Evolutionary conservation across 2,113 vertebrate species (phyloP), one percentile per base, ranked within the genome.

Genomic region (Dicrurus megarhynchus): DNA sequence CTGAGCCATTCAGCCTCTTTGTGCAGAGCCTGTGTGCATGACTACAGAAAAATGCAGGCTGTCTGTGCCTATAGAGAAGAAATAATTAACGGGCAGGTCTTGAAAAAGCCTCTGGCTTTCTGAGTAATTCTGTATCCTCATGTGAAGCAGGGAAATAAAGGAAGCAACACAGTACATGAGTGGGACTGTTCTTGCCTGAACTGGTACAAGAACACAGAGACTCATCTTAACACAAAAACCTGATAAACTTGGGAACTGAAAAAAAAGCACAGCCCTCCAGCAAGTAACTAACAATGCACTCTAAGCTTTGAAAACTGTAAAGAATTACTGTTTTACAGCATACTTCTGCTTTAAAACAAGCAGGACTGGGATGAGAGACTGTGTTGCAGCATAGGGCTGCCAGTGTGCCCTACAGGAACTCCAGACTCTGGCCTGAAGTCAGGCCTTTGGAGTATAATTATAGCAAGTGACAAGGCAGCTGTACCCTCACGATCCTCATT

Each of bases 1-100:
- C 63, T 2, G 2, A 59, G 57, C 17, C 0, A 0, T 57, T 52
- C 37, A 33, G 37, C 30, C 27, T 61, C 84, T 73, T 16, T 3
- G 1, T 1, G 0, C 6, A 32, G 24, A 87, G 12, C 30, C 46
- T 78, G 21, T 13, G 33, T 5, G 49, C 0, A 0, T 13, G 81
- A 32, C 64, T n/a, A 37, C 16, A 47, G 39, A 56, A 83, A 80
- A 84, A 76, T 23, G 13, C 50, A 50, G 30, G 44, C 59, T 68
- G 37, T 1, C 35, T 61, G 15, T n/a, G 35, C 46, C 68, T 77
- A 1, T 13, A 49, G 44, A 84, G 17, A 22, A 80, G 18, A 74
- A 76, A 83, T 53, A 57, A 86, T 67, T 42, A 91, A 61, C 24
- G 53, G 35, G 35, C 44, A 80, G 26, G 53, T 59, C 63, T 32